These are phyloP conservation scores for Gadus macrocephalus DNA, from an alignment of 2,113 vertebrate species.

Conservation along the genomic window DNA sequence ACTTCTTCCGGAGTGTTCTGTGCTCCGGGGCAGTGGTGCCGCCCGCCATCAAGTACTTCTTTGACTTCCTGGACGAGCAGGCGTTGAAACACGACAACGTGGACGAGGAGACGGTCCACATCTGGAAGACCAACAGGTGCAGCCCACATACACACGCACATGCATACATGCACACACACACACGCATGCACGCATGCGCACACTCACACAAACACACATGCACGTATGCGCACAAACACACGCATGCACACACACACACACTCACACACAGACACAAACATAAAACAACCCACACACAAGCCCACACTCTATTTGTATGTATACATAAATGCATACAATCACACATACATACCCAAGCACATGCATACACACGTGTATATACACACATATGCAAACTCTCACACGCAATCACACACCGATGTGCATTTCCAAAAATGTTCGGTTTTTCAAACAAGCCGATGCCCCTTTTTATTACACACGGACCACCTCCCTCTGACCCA, in stretches of 20 bases:
- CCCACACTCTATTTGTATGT: not conserved
- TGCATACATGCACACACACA: not conserved
- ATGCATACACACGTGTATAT: too few relatives aligned
- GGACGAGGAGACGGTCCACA: slow-evolving; percentile 96
- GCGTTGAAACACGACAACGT: slow-evolving; percentile 90
- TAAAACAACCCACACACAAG: not conserved
- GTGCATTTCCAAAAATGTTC: too few relatives aligned
- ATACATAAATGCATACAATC: too few relatives aligned
- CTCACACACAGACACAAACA: not conserved
- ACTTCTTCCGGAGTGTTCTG: slow-evolving; percentile 94
- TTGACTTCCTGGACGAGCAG: slow-evolving; percentile 97
- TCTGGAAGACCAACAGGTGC: slow-evolving; percentile 99
- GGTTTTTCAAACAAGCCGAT: too few relatives aligned
- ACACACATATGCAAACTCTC: not conserved
- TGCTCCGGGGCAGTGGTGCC: slow-evolving; percentile 86
- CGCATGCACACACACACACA: not conserved
- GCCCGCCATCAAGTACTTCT: slow-evolving; percentile 96
- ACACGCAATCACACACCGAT: not conserved
- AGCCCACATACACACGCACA: not conserved
- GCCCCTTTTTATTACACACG: too few relatives aligned
- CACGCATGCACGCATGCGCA: not conserved
- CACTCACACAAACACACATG: too few relatives aligned
- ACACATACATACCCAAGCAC: too few relatives aligned
- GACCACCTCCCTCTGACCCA: not conserved
- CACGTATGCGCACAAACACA: too few relatives aligned